These are phyloP conservation scores for Maccullochella peelii DNA, from an alignment of 2,113 vertebrate species.

Conservation along the genomic window DNA sequence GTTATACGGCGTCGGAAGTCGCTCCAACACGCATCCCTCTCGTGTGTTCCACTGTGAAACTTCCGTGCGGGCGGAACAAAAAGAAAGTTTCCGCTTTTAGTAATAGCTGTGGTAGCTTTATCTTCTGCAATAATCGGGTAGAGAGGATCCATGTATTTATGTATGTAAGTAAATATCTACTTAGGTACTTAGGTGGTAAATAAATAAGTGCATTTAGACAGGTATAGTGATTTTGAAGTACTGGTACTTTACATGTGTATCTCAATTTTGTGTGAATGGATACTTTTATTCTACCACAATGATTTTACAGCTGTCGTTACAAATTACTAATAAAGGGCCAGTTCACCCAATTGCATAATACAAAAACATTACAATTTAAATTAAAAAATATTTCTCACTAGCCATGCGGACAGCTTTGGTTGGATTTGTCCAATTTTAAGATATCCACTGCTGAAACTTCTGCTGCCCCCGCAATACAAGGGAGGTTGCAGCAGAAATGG, in stretches of 20 bases:
- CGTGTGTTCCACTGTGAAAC: slow-evolving; percentile 32
- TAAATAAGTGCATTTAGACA: neutral
- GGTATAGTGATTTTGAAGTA: neutral
- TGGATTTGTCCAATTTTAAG: neutral
- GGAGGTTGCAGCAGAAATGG: too few species aligned
- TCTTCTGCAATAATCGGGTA: too few species aligned
- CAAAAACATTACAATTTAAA: neutral
- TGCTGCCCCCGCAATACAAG: neutral
- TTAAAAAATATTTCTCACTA: neutral
- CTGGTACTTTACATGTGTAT: neutral
- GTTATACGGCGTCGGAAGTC: slow-evolving; percentile 42
- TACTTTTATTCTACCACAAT: too few species aligned
- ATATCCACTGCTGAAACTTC: neutral
- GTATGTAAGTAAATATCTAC: neutral
- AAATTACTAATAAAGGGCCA: too few species aligned
- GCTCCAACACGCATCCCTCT: slow-evolving; percentile 4
- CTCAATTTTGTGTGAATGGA: neutral
- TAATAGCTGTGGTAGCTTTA: too few species aligned
- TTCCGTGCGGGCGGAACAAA: slow-evolving; percentile 25
- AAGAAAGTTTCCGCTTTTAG: neutral
- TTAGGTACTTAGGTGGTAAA: neutral
- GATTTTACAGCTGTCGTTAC: neutral
- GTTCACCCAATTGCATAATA: neutral
- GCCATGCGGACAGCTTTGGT: neutral
- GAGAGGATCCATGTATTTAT: too few species aligned